Base-by-base conservation (phyloP, 2,113 vertebrate genomes). In the Porphyrio hochstetteri region DNA sequence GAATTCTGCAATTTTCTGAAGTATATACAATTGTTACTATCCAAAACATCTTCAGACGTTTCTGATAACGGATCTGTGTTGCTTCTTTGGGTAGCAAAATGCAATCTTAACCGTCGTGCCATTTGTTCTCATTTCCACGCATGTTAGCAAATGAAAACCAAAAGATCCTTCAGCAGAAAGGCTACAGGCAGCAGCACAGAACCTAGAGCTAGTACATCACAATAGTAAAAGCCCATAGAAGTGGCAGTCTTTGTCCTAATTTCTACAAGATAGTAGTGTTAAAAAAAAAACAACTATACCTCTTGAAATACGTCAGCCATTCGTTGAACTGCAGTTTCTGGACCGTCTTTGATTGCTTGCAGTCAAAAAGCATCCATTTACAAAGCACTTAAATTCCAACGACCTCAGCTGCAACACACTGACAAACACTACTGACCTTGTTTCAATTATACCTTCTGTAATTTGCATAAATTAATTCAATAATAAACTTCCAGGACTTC, bases 71-170 rank as follows among this genome's bases (percentile, higher is more conserved):
- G 99, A 95, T 99, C 99, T 16, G 99, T 99, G 97, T 98, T 98
- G 95, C 99, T 99, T 98, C 99, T 98, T 95, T 98, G 98, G 77
- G 99, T 97, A 96, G 98, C 98, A 96, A 99, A 99, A 97, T 99
- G 99, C 98, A 99, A 97, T 98, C 98, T 99, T 97, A 99, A 98
- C 96, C 97, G 98, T 82, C 97, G 98, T 95, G 99, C 99, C 99
- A 99, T 99, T 98, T 98, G 98, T 97, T 98, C 98, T 98, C 98
- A 98, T 98, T 98, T 98, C 98, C 98, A 98, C 80, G 97, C 98
- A 98, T 98, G 95, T 97, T 97, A 97, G 88, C 91, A 95, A 94
- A 97, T 57, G 85, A 96, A 90, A 97, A 90, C 97, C 98, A 98
- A 97, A 96, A 96, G 88, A 93, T 93, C 94, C 88, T 96, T 91